Base-by-base conservation (phyloP, 2,113 vertebrate species). In the Phyllopteryx taeniolatus region DNA sequence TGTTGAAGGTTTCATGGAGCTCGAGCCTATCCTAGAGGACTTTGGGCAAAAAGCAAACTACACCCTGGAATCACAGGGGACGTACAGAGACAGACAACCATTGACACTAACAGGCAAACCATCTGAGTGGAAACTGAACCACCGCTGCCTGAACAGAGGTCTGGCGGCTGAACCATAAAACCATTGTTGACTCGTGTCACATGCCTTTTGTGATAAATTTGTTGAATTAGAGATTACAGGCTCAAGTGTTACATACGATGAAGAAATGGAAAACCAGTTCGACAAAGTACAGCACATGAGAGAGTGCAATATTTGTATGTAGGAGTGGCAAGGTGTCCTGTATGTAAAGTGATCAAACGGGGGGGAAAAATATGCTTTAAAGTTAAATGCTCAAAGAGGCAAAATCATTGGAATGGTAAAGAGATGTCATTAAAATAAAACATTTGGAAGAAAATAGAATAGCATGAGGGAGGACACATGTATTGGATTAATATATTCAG, bases 401-500 rank as follows among this genome's bases (percentile, higher is more conserved):
- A n/a, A 44, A 65, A 44, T 13, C 27, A 27, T 46, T 65, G 12
- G 13, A 66, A 27, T 66, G 42, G 33, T 61, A 35, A 61, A 61
- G 31, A 31, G 15, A 61, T 35, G 13, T 7, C 5, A 35, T 60
- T 33, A 7, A 60, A 60, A 60, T 15, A 60, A 12, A 8, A 14
- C 0, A 35, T 60, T 61, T 33, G 27, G 43, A 66, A 66, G 42
- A 4, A 20, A 65, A 65, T 22, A 22, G 43, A 44, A 27, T 44
- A 15, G 14, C n/a, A 22, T n/a, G n/a, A 61, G 59, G 8, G 31
- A 61, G 31, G 31, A 27, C 43, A 15, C 11, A 8, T n/a, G 12
- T 61, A 14, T 61, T 35, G 31, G 15, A 61, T 61, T 5, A 69
- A 35, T 43, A 31, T 53, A 20, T 35, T 80, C 64, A 83, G 80